Conservation (phyloP, 2,113 vertebrate species). For the Heptranchias perlo region DNA sequence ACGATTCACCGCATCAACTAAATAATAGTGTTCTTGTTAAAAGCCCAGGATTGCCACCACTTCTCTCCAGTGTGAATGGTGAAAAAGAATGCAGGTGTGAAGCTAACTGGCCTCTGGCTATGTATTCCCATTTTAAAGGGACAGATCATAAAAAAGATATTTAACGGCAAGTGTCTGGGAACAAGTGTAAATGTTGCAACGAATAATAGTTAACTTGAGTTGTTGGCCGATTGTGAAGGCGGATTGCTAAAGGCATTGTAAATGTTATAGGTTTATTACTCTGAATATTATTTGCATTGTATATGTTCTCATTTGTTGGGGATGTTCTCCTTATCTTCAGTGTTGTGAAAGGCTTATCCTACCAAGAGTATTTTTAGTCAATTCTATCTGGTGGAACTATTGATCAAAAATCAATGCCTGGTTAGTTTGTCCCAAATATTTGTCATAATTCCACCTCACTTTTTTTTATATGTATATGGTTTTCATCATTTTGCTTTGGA, state of each 20-base stretch:
- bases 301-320: slow-evolving; percentile 9
- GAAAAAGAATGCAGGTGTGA: background rate
- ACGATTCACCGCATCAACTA: background rate
- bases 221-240: background rate
- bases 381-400: background rate
- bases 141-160: background rate
- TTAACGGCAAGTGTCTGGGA: background rate
- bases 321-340: background rate
- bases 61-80: background rate
- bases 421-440: background rate
- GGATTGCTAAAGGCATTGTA: slow-evolving; percentile 23
- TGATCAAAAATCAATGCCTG: too few relatives aligned
- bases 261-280: slow-evolving; percentile 32
- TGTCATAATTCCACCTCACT: background rate
- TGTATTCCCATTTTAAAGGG: background rate
- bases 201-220: background rate
- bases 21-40: background rate
- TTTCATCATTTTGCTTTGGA: background rate
- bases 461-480: background rate
- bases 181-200: background rate
- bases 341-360: background rate
- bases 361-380: background rate
- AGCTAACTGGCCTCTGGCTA: background rate
- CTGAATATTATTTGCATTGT: slow-evolving; percentile 32
- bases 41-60: background rate